Conservation (phyloP, 64 coral and sea anemone genomes). For the Acropora tenuis region DNA sequence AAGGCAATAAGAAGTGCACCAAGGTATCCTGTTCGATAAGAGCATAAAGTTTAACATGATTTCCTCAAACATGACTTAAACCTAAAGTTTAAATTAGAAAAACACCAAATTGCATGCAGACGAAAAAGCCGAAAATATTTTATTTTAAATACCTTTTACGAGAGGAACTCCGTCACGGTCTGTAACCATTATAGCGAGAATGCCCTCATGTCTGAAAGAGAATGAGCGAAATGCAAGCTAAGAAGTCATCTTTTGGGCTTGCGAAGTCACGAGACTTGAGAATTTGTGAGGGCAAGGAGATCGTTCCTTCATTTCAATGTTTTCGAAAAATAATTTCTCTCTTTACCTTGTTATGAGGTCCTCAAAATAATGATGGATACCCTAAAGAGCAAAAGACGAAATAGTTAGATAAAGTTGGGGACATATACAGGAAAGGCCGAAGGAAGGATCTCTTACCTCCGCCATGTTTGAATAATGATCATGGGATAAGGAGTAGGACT, state of each 20-base stretch:
- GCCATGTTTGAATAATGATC: background rate
- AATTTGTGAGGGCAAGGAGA: background rate
- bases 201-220: slow-evolving; percentile 75
- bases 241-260: too few species aligned
- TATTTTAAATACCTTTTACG: slow-evolving; percentile 71
- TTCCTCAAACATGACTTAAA: too few species aligned
- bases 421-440: background rate
- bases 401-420: background rate
- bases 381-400: slow-evolving; percentile 29
- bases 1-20: too few species aligned
- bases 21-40: too few species aligned
- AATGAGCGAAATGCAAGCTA: background rate
- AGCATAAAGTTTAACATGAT: too few species aligned
- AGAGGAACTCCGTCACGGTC: slow-evolving; percentile 99
- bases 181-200: slow-evolving; percentile 89
- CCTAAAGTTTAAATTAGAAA: too few species aligned
- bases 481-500: background rate
- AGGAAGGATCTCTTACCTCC: background rate
- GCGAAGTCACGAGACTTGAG: slow-evolving; percentile 50
- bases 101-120: too few species aligned
- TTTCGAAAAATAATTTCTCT: background rate
- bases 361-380: slow-evolving; percentile 80
- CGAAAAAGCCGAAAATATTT: too few species aligned
- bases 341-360: slow-evolving; percentile 72
- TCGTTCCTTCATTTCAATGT: too few species aligned